phyloP scores from a whole-genome alignment of 92 coral and sea anemone species.

The Palythoa grandiflora region DNA sequence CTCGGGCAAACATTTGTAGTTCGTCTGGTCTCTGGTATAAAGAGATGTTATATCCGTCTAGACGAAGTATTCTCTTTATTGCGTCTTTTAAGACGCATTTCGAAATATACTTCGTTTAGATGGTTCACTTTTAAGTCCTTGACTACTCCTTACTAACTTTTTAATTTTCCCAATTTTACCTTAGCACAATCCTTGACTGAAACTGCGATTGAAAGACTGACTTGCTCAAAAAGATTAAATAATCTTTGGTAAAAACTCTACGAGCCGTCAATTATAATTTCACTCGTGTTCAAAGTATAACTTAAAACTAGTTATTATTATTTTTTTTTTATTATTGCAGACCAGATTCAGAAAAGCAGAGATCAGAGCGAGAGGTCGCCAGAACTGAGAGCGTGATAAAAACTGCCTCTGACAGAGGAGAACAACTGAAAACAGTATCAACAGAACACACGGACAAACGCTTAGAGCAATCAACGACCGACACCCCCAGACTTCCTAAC shows the following conservation, averaged over 20 bases:
- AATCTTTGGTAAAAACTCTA: background rate
- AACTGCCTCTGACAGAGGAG: constrained; percentile 72
- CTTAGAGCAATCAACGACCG: constrained; percentile 1
- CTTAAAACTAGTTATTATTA: background rate
- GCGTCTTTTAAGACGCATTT: too few species aligned
- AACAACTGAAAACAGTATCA: constrained; percentile 5
- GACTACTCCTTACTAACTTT: too few species aligned
- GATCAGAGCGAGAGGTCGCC: constrained; percentile 71
- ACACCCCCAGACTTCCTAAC: background rate
- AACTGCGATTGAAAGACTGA: too few species aligned
- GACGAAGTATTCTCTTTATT: too few species aligned
- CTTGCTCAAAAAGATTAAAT: background rate
- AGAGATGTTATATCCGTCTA: too few species aligned
- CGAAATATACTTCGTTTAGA: too few species aligned
- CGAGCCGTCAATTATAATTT: background rate
- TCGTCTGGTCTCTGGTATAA: too few species aligned
- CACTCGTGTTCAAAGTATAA: background rate
- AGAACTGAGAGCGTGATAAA: constrained; percentile 98
- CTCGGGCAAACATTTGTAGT: too few species aligned
- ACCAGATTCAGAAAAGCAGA: constrained; percentile 50
- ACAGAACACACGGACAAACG: constrained; percentile 2
- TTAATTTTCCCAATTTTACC: too few species aligned
- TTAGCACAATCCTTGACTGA: too few species aligned
- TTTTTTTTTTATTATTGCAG: constrained; percentile 18
- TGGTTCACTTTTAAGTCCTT: too few species aligned